These are phyloP conservation scores for Oikopleura dioica DNA, from an alignment of 23 tunicate genomes.

Conservation along the genomic window DNA sequence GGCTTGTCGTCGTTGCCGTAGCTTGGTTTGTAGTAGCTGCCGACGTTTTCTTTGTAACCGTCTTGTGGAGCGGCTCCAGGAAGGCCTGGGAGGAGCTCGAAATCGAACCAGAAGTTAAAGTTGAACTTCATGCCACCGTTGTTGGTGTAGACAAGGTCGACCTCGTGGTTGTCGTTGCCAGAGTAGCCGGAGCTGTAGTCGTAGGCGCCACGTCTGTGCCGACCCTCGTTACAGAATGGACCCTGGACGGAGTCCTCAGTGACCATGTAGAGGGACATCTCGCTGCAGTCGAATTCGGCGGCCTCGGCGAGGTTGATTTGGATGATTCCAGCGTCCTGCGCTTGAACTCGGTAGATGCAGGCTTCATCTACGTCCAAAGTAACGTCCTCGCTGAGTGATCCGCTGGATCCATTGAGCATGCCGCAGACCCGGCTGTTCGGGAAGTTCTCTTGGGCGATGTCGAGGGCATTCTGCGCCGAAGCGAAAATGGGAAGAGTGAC, in stretches of 20 bases:
- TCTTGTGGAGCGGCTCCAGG: background rate
- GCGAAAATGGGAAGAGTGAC: too few relatives aligned
- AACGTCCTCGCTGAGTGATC: background rate
- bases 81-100: background rate
- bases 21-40: background rate
- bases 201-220: background rate
- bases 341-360: background rate
- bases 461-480: too few relatives aligned
- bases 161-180: background rate
- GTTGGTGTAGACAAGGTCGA: conserved; percentile 4
- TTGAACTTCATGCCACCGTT: conserved; percentile 7
- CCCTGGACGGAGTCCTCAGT: background rate
- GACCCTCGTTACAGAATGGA: background rate
- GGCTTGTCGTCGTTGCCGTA: too few relatives aligned
- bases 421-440: background rate
- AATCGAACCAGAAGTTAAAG: conserved; percentile 6
- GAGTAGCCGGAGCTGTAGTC: background rate
- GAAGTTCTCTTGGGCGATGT: background rate
- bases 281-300: background rate
- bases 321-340: background rate
- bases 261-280: background rate
- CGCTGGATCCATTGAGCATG: background rate
- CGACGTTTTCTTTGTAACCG: background rate
- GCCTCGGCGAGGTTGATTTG: background rate
- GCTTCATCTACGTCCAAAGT: background rate